phyloP scores from a whole-genome alignment of 2,888 invertebrate genomes.

The Drosophila melanosoma region DNA sequence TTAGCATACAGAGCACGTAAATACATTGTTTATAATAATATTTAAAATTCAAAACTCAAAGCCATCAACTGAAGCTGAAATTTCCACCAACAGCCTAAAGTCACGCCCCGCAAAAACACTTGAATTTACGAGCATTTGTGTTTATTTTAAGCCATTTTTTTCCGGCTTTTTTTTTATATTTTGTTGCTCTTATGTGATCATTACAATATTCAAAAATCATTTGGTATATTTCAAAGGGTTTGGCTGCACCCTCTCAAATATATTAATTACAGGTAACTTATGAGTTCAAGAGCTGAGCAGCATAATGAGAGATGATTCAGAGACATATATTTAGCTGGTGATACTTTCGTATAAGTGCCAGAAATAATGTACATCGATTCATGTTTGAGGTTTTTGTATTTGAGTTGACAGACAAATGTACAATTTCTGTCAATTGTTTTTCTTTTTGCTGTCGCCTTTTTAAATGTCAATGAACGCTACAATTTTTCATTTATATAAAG shows the following conservation, averaged over 20 bases:
- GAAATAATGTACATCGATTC: slow-evolving; percentile 8
- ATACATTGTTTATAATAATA: slow-evolving; percentile 61
- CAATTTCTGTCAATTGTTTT: slow-evolving; percentile 54
- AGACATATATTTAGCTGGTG: not conserved
- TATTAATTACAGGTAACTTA: slow-evolving; percentile 38
- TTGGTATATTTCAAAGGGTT: slow-evolving; percentile 49
- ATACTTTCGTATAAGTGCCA: not conserved
- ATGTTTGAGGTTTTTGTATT: slow-evolving; percentile 32
- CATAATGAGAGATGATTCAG: slow-evolving; percentile 48
- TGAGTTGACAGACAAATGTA: slow-evolving; percentile 64
- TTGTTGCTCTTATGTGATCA: slow-evolving; percentile 39
- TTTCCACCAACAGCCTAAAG: slow-evolving; percentile 68
- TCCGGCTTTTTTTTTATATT: slow-evolving; percentile 44
- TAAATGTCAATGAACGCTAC: slow-evolving; percentile 77
- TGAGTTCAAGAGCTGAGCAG: slow-evolving; percentile 42
- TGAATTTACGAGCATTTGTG: slow-evolving; percentile 56
- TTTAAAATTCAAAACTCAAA: slow-evolving; percentile 48
- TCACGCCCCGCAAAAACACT: slow-evolving; percentile 68
- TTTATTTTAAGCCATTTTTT: slow-evolving; percentile 52
- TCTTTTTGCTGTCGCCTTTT: slow-evolving; percentile 36
- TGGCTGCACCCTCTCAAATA: slow-evolving; percentile 46
- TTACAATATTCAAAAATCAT: slow-evolving; percentile 54
- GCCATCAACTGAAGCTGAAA: slow-evolving; percentile 35
- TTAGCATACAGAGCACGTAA: slow-evolving; percentile 70
- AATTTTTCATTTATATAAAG: slow-evolving; percentile 78